Conservation (phyloP, 2,797 vertebrate species). For the Tinamus major region DNA sequence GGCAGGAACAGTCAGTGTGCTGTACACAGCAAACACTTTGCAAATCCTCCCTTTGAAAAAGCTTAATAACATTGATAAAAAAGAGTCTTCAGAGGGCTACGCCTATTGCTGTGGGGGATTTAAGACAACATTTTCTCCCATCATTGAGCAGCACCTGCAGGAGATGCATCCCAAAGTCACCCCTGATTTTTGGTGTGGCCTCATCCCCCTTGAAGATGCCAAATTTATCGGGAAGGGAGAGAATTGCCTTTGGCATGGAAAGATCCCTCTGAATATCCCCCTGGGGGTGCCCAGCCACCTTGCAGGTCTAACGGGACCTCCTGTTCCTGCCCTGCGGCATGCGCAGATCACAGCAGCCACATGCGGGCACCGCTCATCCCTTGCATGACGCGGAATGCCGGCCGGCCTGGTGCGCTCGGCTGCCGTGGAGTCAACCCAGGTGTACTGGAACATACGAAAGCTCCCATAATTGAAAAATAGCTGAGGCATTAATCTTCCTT, state of each 20-base stretch:
- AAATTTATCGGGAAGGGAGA: neutral
- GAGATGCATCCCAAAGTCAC: neutral
- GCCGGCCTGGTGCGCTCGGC: too few relatives aligned
- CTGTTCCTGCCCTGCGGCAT: fast-evolving
- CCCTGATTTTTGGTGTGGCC: neutral
- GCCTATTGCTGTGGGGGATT: neutral
- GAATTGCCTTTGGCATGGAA: neutral
- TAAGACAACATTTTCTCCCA: neutral
- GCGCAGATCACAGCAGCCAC: fast-evolving
- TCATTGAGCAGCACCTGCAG: neutral
- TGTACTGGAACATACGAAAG: slow-evolving; percentile 23
- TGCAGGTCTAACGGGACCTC: neutral
- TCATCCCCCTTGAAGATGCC: neutral
- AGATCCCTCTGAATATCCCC: too few relatives aligned
- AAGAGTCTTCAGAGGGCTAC: neutral
- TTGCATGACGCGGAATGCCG: fast-evolving
- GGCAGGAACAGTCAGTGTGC: neutral
- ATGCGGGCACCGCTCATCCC: neutral
- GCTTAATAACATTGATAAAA: neutral
- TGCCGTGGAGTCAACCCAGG: slow-evolving; percentile 44
- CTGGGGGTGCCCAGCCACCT: neutral
- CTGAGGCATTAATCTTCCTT: slow-evolving; percentile 58
- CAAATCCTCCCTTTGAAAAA: neutral
- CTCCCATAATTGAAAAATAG: slow-evolving; percentile 65
- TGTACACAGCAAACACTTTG: neutral